Evolutionary conservation across 2,113 vertebrate genomes (phyloP).

Genomic region (Balaeniceps rex): DNA sequence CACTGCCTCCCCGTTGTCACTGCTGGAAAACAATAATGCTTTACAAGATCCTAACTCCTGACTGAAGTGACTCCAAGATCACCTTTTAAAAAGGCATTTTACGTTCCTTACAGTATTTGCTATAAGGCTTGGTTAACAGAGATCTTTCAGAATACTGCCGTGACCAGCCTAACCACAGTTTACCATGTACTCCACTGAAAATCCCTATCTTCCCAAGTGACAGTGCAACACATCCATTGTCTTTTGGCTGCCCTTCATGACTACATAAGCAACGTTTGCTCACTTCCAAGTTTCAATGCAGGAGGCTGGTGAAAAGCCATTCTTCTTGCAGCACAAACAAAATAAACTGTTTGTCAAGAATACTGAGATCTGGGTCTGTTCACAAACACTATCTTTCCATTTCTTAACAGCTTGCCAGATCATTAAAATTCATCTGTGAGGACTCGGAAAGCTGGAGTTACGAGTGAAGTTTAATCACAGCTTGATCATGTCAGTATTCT

Average conservation of each 20-base stretch:
- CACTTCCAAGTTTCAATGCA: neutral
- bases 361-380: neutral
- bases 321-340: neutral
- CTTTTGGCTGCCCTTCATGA: neutral
- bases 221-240: neutral
- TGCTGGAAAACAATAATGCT: neutral
- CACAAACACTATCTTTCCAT: neutral
- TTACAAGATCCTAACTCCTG: neutral
- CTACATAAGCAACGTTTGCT: neutral
- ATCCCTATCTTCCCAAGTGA: neutral
- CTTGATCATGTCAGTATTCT: conserved; percentile 13
- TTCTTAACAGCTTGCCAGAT: conserved; percentile 7
- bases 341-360: neutral
- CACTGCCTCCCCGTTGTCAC: neutral
- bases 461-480: neutral
- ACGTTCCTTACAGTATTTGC: neutral
- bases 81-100: neutral
- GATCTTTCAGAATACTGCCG: neutral
- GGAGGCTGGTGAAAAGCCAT: neutral
- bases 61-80: neutral
- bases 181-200: neutral
- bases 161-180: neutral
- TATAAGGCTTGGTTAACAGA: neutral
- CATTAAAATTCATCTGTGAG: neutral
- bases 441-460: neutral